Percentiles rank a stretch among this genome's conserved stretches.
Conservation (phyloP, 2,888 invertebrate species). For the Petrolisthes cinctipes region DNA sequence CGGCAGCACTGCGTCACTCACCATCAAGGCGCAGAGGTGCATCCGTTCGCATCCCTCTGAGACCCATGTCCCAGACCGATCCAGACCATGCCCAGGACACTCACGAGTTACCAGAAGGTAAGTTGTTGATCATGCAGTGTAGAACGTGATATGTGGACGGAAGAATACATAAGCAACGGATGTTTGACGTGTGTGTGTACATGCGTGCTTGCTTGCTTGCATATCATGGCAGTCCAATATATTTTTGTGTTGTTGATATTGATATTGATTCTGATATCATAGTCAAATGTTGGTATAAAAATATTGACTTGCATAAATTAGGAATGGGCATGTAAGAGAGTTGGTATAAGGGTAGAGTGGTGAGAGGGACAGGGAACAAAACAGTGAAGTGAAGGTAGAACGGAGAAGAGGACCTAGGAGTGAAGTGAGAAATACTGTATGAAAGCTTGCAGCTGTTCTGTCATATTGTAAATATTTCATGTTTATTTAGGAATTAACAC, state of each 20-base stretch:
- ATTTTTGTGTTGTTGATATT: not conserved
- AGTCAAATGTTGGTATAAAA: not conserved
- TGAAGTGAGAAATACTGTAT: too few relatives aligned
- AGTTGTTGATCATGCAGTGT: not conserved
- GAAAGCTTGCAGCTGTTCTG: too few relatives aligned
- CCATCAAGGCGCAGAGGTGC: slow-evolving; percentile 65
- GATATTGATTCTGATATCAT: not conserved
- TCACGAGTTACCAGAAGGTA: slow-evolving; percentile 53
- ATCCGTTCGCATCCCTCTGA: slow-evolving; percentile 47
- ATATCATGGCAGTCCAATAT: not conserved
- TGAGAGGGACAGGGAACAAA: too few relatives aligned
- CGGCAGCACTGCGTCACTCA: slow-evolving; percentile 64
- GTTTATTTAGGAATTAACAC: too few relatives aligned
- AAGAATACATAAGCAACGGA: not conserved
- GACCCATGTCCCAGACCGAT: slow-evolving; percentile 55
- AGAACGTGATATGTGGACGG: not conserved
- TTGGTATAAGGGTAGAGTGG: too few relatives aligned
- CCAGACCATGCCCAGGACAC: slow-evolving; percentile 43
- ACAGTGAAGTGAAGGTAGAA: too few relatives aligned
- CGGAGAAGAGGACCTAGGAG: too few relatives aligned
- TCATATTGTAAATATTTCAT: too few relatives aligned
- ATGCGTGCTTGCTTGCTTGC: not conserved
- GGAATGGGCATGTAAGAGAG: too few relatives aligned
- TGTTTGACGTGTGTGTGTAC: not conserved
- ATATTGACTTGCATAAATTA: too few relatives aligned